Evolutionary conservation across 2,797 vertebrate genomes (phyloP).

Genomic region (Siniperca obscura): DNA sequence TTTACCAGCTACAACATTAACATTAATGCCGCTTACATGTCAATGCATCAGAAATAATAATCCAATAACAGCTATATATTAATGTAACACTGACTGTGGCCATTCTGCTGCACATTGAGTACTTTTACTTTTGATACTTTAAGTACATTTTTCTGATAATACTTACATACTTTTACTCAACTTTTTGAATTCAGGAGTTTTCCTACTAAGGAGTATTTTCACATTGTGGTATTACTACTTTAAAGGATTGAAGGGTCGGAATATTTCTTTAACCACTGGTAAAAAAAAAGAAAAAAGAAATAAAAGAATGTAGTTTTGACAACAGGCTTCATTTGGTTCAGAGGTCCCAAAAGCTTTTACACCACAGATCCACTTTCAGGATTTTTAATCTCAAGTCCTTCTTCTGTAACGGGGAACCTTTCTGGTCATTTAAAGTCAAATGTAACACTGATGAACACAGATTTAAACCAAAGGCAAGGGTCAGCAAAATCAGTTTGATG

Average conservation of each 20-base stretch:
- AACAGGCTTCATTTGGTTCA: background rate
- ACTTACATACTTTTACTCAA: no score
- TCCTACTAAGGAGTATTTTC: background rate
- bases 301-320: background rate
- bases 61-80: background rate
- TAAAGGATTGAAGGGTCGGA: background rate
- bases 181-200: background rate
- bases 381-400: background rate
- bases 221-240: no score
- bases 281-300: background rate
- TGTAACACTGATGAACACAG: background rate
- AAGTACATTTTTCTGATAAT: no score
- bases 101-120: background rate
- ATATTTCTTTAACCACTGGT: background rate
- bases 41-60: no score
- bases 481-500: background rate
- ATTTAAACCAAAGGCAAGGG: background rate
- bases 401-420: background rate
- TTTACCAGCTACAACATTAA: no score
- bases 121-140: background rate
- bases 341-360: background rate
- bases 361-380: background rate
- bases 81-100: background rate
- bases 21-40: no score
- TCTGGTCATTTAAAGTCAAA: background rate